phyloP scores from a whole-genome alignment of 2,888 invertebrate genomes.

The Mythimna albipuncta region DNA sequence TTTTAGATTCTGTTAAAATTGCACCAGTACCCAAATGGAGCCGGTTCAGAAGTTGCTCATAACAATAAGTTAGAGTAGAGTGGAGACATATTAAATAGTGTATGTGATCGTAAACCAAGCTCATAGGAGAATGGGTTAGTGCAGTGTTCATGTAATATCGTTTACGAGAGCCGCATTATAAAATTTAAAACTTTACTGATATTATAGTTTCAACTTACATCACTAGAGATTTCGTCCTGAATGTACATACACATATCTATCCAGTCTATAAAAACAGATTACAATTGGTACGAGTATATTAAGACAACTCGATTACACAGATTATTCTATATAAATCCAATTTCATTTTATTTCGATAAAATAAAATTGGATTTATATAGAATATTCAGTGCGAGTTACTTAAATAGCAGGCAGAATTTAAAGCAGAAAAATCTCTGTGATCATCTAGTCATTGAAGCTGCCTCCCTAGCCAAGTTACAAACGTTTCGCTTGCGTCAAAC shows the following conservation, averaged over 20 bases:
- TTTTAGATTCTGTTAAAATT: conserved; percentile 6
- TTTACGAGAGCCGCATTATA: conserved; percentile 25
- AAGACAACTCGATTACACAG: background rate
- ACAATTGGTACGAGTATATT: too few species aligned
- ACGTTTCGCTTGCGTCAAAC: too few species aligned
- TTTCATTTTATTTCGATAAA: background rate
- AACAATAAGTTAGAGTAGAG: conserved; percentile 14
- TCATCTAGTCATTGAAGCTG: background rate
- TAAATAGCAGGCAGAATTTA: background rate
- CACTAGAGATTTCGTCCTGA: conserved; percentile 4
- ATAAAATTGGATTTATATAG: too few species aligned
- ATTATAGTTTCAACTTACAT: conserved; percentile 9
- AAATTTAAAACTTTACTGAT: conserved; percentile 33
- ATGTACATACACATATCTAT: too few species aligned
- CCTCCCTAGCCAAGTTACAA: too few species aligned
- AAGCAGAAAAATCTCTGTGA: conserved; percentile 13
- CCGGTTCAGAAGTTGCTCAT: background rate
- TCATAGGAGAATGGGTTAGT: background rate
- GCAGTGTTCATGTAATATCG: conserved; percentile 19
- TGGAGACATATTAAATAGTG: conserved; percentile 29
- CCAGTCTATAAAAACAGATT: too few species aligned
- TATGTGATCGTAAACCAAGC: conserved; percentile 40
- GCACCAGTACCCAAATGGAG: background rate
- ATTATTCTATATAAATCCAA: background rate
- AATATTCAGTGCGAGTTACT: background rate